These are phyloP conservation scores for Phyllopteryx taeniolatus DNA, from an alignment of 2,113 vertebrate species.

Conservation along the genomic window DNA sequence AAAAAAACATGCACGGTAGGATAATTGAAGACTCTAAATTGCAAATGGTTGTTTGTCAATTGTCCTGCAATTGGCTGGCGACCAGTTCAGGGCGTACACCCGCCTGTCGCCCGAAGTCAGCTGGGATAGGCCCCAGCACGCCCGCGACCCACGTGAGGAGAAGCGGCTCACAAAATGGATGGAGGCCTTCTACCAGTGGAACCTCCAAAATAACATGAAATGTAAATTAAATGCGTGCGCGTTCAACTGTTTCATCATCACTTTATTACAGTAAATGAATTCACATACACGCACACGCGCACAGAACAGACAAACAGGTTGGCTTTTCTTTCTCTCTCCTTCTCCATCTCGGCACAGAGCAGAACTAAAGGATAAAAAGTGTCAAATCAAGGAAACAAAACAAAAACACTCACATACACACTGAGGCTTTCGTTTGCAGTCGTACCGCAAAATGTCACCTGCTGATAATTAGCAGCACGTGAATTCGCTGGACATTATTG, in stretches of 20 bases:
- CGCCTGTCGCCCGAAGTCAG: no score
- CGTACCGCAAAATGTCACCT: slow-evolving; percentile 13
- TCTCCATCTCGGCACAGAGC: neutral
- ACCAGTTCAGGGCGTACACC: no score
- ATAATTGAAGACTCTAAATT: no score
- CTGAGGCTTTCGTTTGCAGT: slow-evolving; percentile 16
- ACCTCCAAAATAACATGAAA: no score
- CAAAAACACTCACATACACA: slow-evolving; percentile 13
- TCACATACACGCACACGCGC: slow-evolving; percentile 53
- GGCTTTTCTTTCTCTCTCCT: slow-evolving; percentile 50
- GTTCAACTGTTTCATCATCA: slow-evolving; percentile 68
- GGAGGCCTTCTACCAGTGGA: no score
- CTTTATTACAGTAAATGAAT: slow-evolving; percentile 76
- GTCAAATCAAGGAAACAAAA: neutral
- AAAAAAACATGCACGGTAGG: no score
- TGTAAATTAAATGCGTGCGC: neutral
- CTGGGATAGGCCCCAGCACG: no score
- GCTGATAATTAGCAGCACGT: slow-evolving; percentile 37
- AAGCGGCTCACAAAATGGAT: no score
- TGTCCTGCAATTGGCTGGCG: no score
- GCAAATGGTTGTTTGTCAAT: no score
- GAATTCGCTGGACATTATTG: slow-evolving; percentile 2
- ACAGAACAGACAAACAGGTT: slow-evolving; percentile 57
- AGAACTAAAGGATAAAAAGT: neutral
- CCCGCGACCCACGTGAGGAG: no score